Evolutionary conservation across 2,113 vertebrate genomes (phyloP), one percentile per base, ranked within the genome.

Genomic region (Lampris incognitus): DNA sequence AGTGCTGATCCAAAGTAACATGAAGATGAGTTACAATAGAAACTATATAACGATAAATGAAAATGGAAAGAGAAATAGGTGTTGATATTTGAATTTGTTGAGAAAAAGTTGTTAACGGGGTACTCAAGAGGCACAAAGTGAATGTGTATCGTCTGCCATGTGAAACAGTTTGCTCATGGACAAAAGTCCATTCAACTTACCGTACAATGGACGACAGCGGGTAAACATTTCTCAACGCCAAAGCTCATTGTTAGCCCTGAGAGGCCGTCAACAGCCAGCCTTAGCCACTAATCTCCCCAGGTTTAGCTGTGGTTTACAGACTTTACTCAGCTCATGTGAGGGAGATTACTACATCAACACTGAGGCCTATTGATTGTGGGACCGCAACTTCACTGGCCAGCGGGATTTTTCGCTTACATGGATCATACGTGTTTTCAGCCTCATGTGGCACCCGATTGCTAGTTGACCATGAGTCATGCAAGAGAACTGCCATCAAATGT

Each of bases 321-420:
- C 80, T 91, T 93, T 92, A 50, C 69, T 70, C 54, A 59, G 68
- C 81, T 88, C 93, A 91, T 93, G 92, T 93, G 94, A 94, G 64
- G 40, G 13, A 85, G 93, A 92, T 94, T 94, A 93, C 57, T 42
- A 57, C 60, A 38, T 56, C 74, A 86, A 90, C 85, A 92, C 87
- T 86, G 85, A 81, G 68, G 79, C 58, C 84, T 70, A 91, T 92
- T 93, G 85, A 93, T 92, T 46, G 36, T 39, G 62, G 51, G 37
- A 48, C 75, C 42, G 69, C 55, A 76, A 57, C 54, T 10, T 24
- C 41, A 54, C 6, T 24, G 4, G 61, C n/a, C 37, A 52, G 10
- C 10, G 51, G 3, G 48, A 50, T 42, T 64, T 72, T 66, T 8
- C 51, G 13, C 58, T 84, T 71, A 69, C 40, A 37, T 72, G 79